Evolutionary conservation across 2,888 invertebrate species (phyloP).

Genomic region (Chymomyza caudatula): DNA sequence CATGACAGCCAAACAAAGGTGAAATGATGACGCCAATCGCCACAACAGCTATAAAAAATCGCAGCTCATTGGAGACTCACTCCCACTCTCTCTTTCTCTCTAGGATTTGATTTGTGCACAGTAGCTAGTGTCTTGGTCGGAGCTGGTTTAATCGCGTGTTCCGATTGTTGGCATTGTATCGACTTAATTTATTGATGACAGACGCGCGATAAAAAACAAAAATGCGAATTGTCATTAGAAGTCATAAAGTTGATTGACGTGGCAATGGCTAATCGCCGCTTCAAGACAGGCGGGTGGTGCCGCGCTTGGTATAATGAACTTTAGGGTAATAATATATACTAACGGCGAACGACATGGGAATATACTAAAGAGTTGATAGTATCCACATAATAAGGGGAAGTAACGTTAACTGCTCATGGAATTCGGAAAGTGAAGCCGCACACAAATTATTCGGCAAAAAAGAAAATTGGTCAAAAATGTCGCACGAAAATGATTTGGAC

Average conservation of each 20-base stretch:
- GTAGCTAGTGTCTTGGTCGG: constrained; percentile 16
- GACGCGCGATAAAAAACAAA: constrained; percentile 73
- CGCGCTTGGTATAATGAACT: constrained; percentile 40
- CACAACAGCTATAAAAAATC: constrained; percentile 65
- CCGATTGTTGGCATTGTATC: constrained; percentile 62
- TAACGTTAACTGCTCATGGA: too few relatives aligned
- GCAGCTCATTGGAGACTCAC: constrained; percentile 60
- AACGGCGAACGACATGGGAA: too few relatives aligned
- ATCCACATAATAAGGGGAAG: not conserved
- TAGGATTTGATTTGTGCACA: constrained; percentile 59
- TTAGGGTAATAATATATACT: not conserved
- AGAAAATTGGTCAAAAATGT: too few relatives aligned
- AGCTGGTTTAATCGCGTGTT: constrained; percentile 63
- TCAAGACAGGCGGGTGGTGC: not conserved
- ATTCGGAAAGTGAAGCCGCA: too few relatives aligned
- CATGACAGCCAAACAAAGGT: constrained; percentile 58
- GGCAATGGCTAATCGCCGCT: constrained; percentile 12
- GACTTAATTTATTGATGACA: constrained; percentile 76
- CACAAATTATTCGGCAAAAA: too few relatives aligned
- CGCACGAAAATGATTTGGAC: too few relatives aligned
- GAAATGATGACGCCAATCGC: constrained; percentile 53
- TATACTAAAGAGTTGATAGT: not conserved
- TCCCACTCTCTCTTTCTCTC: not conserved
- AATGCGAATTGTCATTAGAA: constrained; percentile 73
- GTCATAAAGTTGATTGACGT: constrained; percentile 68